Evolutionary conservation across 1,140 invertebrate genomes (phyloP).

Genomic region (roundworm (Caenorhabditis elegans)): DNA sequence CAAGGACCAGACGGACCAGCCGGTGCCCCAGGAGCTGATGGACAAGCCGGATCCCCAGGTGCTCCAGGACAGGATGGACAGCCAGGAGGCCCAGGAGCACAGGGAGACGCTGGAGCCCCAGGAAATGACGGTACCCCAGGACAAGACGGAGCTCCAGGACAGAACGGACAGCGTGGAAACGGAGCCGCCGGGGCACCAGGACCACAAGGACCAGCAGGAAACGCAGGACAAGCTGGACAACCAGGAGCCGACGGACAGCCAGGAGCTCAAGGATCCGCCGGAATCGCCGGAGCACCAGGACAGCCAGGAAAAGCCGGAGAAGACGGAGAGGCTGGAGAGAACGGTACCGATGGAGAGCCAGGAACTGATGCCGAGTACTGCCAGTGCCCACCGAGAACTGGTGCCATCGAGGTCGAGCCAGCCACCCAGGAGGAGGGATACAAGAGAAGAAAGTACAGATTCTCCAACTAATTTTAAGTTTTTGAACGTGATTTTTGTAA

Average conservation of each 20-base stretch:
- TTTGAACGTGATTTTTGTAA: background rate
- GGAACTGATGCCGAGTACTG: slow-evolving; percentile 23
- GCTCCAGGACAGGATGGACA: slow-evolving; percentile 24
- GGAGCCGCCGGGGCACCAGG: slow-evolving; percentile 31
- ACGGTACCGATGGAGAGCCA: slow-evolving; percentile 4
- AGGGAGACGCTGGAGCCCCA: background rate
- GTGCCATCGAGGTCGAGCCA: slow-evolving; percentile 2
- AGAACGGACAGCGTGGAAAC: background rate
- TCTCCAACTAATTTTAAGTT: background rate
- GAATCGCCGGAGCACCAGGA: slow-evolving; percentile 19
- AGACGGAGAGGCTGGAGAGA: background rate
- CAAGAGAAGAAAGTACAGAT: background rate
- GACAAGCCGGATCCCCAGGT: slow-evolving; percentile 2
- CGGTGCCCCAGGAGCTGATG: slow-evolving; percentile 28
- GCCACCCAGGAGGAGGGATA: background rate
- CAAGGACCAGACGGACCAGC: slow-evolving; percentile 25
- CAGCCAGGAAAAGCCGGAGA: background rate
- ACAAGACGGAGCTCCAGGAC: background rate
- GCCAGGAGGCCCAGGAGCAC: slow-evolving; percentile 13
- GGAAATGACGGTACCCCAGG: slow-evolving; percentile 9
- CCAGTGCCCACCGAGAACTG: slow-evolving; percentile 21
- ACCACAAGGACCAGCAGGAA: slow-evolving; percentile 22
- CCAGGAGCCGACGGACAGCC: background rate
- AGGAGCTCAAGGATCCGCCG: background rate
- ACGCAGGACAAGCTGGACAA: background rate